Evolutionary conservation across 2,888 invertebrate species (phyloP), one percentile per base, ranked within the genome.

Genomic region (Chirona hameri): DNA sequence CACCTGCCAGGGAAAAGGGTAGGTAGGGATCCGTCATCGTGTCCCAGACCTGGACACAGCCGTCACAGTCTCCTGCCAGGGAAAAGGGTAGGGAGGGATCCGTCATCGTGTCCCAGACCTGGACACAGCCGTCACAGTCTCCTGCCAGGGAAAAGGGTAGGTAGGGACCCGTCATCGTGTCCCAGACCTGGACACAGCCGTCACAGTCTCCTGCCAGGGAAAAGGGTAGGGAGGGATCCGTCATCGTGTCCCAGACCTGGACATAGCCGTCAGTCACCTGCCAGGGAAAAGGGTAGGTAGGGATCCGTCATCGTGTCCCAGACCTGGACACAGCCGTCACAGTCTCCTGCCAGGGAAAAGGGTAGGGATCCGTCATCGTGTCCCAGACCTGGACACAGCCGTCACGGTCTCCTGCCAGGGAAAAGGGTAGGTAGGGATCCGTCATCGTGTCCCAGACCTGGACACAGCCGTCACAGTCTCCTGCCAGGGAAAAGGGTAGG

Each of bases 381-480:
- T 81, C 81, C 48, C 69, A 55, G 55, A 55, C 55, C 55, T 55
- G 55, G 55, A 55, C 55, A 55, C 14, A 55, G 18, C 55, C 55
- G 15, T 55, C 55, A 55, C 55, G 7, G 39, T 39, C 39, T 2
- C 39, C 39, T 39, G 57, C 39, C 39, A 39, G 39, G 65, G n/a
- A n/a, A n/a, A n/a, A n/a, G n/a, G n/a, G n/a, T n/a, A n/a, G n/a
- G n/a, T n/a, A 65, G 52, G 65, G 65, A n/a, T 48, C 7, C 18
- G 81, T 31, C 55, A 60, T 12, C 9, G 81, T 72, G 48, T 81
- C 81, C 48, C 69, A 55, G 55, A 55, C 55, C 55, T 55, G 55
- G 55, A 55, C 55, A 55, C 14, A 55, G 18, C 55, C 55, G 15
- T 55, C 55, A 55, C 55, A 39, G 39, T 39, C 39, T 2, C 39